Percentiles rank a stretch among this genome's conserved stretches.
Conservation (phyloP, 2,888 invertebrate species). For the Torymus texanus region DNA sequence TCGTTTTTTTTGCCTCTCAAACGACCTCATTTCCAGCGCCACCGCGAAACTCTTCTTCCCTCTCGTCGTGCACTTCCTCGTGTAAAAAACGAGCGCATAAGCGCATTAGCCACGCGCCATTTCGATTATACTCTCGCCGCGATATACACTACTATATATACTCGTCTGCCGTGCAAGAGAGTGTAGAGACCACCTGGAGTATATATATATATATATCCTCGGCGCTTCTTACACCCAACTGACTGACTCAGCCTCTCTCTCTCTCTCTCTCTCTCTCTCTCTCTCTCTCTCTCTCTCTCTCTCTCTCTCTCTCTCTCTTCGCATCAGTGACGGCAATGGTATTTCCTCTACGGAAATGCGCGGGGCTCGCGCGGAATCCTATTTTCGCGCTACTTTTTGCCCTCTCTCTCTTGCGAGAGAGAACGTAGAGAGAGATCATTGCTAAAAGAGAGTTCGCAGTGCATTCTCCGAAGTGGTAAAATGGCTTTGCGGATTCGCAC, state of each 20-base stretch:
- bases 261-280: neutral
- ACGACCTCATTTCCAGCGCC: too few species aligned
- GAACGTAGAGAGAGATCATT: neutral
- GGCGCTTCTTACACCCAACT: neutral
- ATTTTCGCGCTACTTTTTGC: conserved; percentile 33
- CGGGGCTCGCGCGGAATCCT: conserved; percentile 31
- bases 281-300: neutral
- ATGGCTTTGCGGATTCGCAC: conserved; percentile 55
- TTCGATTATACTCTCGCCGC: conserved; percentile 17
- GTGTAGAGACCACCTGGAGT: conserved; percentile 31
- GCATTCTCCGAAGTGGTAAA: conserved; percentile 52
- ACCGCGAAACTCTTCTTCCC: too few species aligned
- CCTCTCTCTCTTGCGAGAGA: neutral
- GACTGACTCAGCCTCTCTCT: neutral
- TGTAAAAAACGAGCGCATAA: neutral
- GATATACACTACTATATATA: too few species aligned
- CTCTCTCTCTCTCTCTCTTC: neutral
- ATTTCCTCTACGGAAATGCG: conserved; percentile 17
- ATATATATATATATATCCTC: neutral
- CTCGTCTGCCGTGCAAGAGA: too few species aligned
- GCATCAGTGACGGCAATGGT: neutral
- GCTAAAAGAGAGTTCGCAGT: conserved; percentile 32
- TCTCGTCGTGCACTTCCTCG: too few species aligned
- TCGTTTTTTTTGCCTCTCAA: too few species aligned
- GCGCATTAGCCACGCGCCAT: conserved; percentile 1